A percentile compares a stretch with the other conserved stretches of the same genome.
These are phyloP conservation scores for Amazona finschi DNA, from an alignment of 2,797 vertebrate species.

Conservation along the genomic window DNA sequence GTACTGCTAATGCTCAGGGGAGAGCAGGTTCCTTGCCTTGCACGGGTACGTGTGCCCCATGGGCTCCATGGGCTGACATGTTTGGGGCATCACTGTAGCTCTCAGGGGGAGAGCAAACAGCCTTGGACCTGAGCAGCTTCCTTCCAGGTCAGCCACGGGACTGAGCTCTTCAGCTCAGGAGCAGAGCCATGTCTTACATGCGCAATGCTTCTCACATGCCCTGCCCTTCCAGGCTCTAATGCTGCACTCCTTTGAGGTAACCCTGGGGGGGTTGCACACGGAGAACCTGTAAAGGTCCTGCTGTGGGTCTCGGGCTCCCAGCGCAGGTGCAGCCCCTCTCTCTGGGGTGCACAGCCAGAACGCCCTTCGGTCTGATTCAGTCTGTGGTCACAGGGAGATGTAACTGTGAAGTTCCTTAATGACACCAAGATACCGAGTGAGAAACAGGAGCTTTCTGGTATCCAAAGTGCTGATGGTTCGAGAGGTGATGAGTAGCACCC, in stretches of 20 bases:
- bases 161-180: neutral
- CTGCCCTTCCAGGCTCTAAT: neutral
- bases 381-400: neutral
- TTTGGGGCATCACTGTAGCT: neutral
- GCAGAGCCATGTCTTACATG: accelerated
- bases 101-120: neutral
- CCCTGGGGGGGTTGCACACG: neutral
- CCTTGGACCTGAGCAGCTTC: neutral
- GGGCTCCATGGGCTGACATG: accelerated
- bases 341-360: neutral
- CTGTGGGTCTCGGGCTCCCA: neutral
- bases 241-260: neutral
- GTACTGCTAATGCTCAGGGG: neutral
- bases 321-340: neutral
- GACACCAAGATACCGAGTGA: no score
- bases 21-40: neutral
- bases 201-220: neutral
- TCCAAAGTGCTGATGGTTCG: accelerated
- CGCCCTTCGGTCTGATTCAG: neutral
- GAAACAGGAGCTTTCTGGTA: neutral
- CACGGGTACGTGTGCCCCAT: accelerated
- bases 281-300: neutral
- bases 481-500: neutral
- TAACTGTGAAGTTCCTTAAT: neutral
- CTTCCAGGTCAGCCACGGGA: neutral